Evolutionary conservation across 1,140 invertebrate genomes (phyloP).

Genomic region (Euura lappo): DNA sequence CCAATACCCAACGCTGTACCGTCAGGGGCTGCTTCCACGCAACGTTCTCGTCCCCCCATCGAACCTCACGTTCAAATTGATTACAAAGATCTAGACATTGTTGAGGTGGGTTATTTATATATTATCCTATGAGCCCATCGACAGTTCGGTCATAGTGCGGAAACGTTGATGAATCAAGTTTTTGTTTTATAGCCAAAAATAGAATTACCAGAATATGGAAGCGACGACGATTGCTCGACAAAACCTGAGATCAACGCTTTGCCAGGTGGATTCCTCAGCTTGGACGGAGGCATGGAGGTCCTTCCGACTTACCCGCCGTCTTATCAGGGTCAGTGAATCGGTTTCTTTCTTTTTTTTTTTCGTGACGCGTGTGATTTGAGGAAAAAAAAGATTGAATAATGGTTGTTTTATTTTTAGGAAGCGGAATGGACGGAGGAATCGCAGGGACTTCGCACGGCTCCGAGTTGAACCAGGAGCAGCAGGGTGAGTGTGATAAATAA

Average conservation of each 20-base stretch:
- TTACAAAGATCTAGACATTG: conserved; percentile 59
- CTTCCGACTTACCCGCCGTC: conserved; percentile 55
- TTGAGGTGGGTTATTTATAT: conserved; percentile 47
- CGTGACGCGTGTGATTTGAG: background rate
- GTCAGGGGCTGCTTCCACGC: conserved; percentile 47
- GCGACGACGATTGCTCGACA: conserved; percentile 60
- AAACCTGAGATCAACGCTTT: conserved; percentile 57
- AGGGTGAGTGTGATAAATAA: conserved; percentile 51
- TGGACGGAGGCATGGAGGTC: conserved; percentile 60
- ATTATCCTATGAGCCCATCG: no score
- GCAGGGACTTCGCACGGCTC: conserved; percentile 56
- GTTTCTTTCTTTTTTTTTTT: background rate
- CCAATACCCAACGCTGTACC: conserved; percentile 48
- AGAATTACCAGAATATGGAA: conserved; percentile 66
- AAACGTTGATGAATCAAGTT: no score
- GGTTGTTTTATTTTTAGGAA: conserved; percentile 35
- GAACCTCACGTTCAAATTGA: conserved; percentile 61
- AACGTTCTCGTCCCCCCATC: conserved; percentile 55
- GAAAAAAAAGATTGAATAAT: background rate
- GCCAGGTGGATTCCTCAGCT: conserved; percentile 56
- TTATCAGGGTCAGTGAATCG: conserved; percentile 50
- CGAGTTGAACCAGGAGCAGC: conserved; percentile 57
- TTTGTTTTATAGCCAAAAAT: conserved; percentile 58
- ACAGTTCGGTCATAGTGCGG: background rate
- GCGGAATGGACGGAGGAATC: conserved; percentile 55